Evolutionary conservation across 2,113 vertebrate genomes (phyloP).

Genomic region (Macrotus californicus): DNA sequence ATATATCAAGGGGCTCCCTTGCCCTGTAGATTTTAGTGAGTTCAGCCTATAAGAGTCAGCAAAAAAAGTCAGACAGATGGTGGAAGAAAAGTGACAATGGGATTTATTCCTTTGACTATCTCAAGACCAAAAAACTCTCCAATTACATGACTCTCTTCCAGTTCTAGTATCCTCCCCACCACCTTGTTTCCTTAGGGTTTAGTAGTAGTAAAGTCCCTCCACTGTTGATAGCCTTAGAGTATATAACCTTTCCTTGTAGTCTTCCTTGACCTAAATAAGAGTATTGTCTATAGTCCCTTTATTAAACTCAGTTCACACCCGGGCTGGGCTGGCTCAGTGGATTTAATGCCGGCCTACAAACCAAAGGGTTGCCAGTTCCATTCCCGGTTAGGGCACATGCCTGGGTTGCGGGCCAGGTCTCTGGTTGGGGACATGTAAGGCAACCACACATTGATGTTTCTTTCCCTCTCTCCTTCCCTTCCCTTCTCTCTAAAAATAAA

Average conservation of each 20-base stretch:
- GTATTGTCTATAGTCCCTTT: not conserved
- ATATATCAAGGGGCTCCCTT: not conserved
- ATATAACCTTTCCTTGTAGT: not conserved
- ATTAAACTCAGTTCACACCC: slow-evolving; percentile 2
- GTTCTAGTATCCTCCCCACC: not conserved
- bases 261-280: not conserved
- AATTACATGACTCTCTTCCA: not conserved
- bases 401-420: too few relatives aligned
- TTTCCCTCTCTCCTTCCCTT: too few relatives aligned
- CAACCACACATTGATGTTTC: too few relatives aligned
- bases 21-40: not conserved
- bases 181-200: not conserved
- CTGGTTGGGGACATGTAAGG: too few relatives aligned
- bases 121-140: not conserved
- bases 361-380: too few relatives aligned
- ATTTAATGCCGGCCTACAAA: too few relatives aligned
- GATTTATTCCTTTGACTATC: not conserved
- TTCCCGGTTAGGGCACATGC: too few relatives aligned
- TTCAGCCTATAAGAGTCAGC: not conserved
- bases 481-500: too few relatives aligned
- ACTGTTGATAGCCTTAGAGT: not conserved
- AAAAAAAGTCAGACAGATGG: not conserved
- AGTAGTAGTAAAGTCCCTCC: not conserved
- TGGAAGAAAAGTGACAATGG: not conserved
- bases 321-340: too few relatives aligned